Base-by-base conservation (phyloP, 2,797 vertebrate genomes). In the Spinus olivaceus region DNA sequence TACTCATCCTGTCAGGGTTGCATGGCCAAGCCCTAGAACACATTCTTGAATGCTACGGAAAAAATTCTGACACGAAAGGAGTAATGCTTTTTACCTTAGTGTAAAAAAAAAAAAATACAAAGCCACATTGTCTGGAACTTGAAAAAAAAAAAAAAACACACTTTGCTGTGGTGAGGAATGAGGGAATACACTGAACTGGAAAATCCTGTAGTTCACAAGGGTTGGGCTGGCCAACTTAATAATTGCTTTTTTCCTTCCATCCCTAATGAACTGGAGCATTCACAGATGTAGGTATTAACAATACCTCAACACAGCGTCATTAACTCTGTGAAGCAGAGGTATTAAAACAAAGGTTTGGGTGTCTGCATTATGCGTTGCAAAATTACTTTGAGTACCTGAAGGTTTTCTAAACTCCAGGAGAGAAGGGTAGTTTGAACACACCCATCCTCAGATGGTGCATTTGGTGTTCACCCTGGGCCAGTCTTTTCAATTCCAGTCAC, bases 161-260 rank as follows among this genome's bases (percentile, higher is more conserved):
- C 35, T 81, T 47, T 17, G 27, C 54, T 78, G 41, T 2, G 24
- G 64, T 9, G 35, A 83, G 59, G 61, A 86, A 91, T 57, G 60
- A 80, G 18, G 49, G 92, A 86, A 81, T 88, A 96, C 35, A 54
- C 69, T 88, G 82, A 88, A 95, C 91, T 92, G 91, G 91, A 96
- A 95, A 95, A 94, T 92, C 91, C 91, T 86, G 95, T 96, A 7
- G 39, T 44, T 92, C 69, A 32, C 50, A 49, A 46, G 69, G 79
- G 90, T 5, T 94, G 91, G 87, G 74, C 65, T 65, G 64, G 71
- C 79, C 87, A 92, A 49, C 35, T 30, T 67, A 56, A 1, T 84
- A 70, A 90, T 54, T 90, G 70, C 39, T 69, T 92, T 94, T 91
- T 95, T 86, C 89, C 80, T 91, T 79, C 72, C 85, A 44, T 59